Conservation (phyloP, 1,140 invertebrate species). For the Bombyx mori region ASM3026992v2 NC_085113.1:7792001-7792500, state of each 20-base stretch:
- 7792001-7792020: slow-evolving; percentile 51
- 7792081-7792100: slow-evolving; percentile 25
- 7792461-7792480: slow-evolving; percentile 41
- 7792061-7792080: slow-evolving; percentile 26
- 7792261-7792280: slow-evolving; percentile 33
- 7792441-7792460: slow-evolving; percentile 45
- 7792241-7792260: slow-evolving; percentile 57
- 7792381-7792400: slow-evolving; percentile 38
- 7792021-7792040: slow-evolving; percentile 61
- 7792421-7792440: slow-evolving; percentile 53
- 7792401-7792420: slow-evolving; percentile 45
- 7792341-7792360: slow-evolving; percentile 48
- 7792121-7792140: slow-evolving; percentile 45
- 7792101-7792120: slow-evolving; percentile 31
- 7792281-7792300: slow-evolving; percentile 35
- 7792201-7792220: slow-evolving; percentile 44
- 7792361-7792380: slow-evolving; percentile 34
- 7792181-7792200: slow-evolving; percentile 28
- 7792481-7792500: slow-evolving; percentile 35
- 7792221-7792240: slow-evolving; percentile 53
- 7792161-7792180: slow-evolving; percentile 22
- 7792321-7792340: slow-evolving; percentile 46
- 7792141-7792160: slow-evolving; percentile 22
- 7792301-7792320: slow-evolving; percentile 47
- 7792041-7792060: slow-evolving; percentile 45